Evolutionary conservation across 2,113 vertebrate genomes (phyloP), one percentile per base, ranked within the genome.

Genomic region (Artemisiospiza belli): DNA sequence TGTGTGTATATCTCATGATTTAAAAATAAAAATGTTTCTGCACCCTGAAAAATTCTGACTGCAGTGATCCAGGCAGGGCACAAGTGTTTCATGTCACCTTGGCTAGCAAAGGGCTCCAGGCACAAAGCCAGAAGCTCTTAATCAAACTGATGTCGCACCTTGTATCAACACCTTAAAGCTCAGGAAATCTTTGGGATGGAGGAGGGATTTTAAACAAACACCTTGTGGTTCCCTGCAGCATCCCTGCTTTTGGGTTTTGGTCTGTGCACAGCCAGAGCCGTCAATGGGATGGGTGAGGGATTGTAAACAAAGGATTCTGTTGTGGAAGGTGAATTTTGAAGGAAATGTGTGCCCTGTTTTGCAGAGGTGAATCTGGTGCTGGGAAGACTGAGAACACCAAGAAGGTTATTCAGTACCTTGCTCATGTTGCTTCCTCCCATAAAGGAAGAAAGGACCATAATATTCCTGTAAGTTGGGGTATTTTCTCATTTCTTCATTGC

Each of bases 371-470:
- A 98, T 99, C 99, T 7, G 99, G 99, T 96, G 99, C 99, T 8
- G 99, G 99, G 94, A 99, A 99, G 98, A 99, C 99, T 5, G 99
- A 99, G 96, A 99, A 99, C 97, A 99, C 99, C 20, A 99, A 99
- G 98, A 99, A 99, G 95, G 99, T 99, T 79, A 99, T 99, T 97
- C 99, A 99, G 86, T 99, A 99, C 97, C 98, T 99, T 95, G 99
- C 99, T 72, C 99, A 99, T 18, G 99, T 99, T 80, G 99, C 99
- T 85, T 99, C 99, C 87, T 99, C 99, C 72, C 99, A 99, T 94
- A 99, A 99, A 98, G 99, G 99, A 98, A 98, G 99, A 96, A 99
- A 99, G 98, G 99, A 99, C 97, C 99, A 99, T 96, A 99, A 98
- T 96, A 98, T 99, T 98, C 98, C 99, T 97, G 99, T 99, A 97